These are phyloP conservation scores for Crepidodera aurea DNA, from an alignment of 2,888 invertebrate species.

Conservation along the genomic window DNA sequence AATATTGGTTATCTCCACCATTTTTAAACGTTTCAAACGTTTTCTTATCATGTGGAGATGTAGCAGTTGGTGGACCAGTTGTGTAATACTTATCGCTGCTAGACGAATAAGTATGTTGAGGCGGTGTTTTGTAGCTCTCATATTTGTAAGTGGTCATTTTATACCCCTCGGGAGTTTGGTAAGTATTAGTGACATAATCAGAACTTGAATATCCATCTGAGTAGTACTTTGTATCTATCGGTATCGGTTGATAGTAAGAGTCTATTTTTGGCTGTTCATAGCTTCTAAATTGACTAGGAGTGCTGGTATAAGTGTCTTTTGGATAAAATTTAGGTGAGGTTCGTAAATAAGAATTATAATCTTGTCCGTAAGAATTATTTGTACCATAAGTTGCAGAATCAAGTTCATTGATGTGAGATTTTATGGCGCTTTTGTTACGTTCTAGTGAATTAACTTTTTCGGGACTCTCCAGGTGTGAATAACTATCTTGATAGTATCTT, in stretches of 20 bases:
- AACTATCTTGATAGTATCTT: conserved; percentile 54
- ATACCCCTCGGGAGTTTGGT: conserved; percentile 59
- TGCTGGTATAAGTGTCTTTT: conserved; percentile 29
- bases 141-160: conserved; percentile 58
- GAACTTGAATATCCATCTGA: conserved; percentile 55
- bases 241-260: conserved; percentile 25
- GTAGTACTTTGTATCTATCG: conserved; percentile 35
- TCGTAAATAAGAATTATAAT: conserved; percentile 49
- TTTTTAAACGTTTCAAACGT: conserved; percentile 52
- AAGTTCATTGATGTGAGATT: conserved; percentile 55
- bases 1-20: conserved; percentile 50
- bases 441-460: conserved; percentile 60
- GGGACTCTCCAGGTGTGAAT: conserved; percentile 59
- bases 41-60: conserved; percentile 46
- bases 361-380: conserved; percentile 53
- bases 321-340: conserved; percentile 48
- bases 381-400: conserved; percentile 56
- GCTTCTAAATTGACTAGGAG: conserved; percentile 26
- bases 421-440: conserved; percentile 52
- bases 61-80: conserved; percentile 47
- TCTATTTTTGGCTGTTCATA: conserved; percentile 27
- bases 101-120: conserved; percentile 54
- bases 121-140: conserved; percentile 55
- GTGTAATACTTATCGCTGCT: conserved; percentile 58
- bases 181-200: conserved; percentile 56